Evolutionary conservation across 2,113 vertebrate species (phyloP).

Genomic region (Setophaga kirtlandii): DNA sequence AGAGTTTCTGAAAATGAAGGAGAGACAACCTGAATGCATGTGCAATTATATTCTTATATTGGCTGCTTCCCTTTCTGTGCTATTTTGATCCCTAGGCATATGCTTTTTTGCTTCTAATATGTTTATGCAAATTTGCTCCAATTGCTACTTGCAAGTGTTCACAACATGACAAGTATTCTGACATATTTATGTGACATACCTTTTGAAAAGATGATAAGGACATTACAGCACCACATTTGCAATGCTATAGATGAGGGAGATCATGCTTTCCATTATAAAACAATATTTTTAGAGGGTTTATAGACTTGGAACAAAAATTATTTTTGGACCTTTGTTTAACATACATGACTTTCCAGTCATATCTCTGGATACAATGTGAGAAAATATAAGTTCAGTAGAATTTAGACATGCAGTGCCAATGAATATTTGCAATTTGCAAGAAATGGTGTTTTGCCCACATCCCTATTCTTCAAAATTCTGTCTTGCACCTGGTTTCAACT

Average conservation of each 20-base stretch:
- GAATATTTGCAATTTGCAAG: not conserved
- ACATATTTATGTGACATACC: constrained; percentile 52
- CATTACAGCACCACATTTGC: not conserved
- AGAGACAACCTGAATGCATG: not conserved
- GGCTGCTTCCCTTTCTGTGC: not conserved
- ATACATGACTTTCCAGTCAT: not conserved
- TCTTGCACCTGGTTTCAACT: not conserved
- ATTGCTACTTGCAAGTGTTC: constrained; percentile 47
- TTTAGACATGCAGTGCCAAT: not conserved
- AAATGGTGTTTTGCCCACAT: not conserved
- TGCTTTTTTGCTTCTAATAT: not conserved
- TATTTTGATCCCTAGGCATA: not conserved
- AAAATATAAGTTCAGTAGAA: not conserved
- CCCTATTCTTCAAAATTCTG: not conserved
- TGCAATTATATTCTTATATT: not conserved
- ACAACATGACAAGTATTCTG: constrained; percentile 48
- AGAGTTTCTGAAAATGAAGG: not conserved
- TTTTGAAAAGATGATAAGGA: constrained; percentile 37
- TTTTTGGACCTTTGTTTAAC: constrained; percentile 16
- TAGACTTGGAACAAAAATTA: not conserved
- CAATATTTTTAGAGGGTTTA: not conserved
- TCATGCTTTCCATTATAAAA: constrained; percentile 12
- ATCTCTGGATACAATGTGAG: not conserved
- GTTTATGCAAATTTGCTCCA: constrained; percentile 59
- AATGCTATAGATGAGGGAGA: not conserved